Percentiles rank a stretch among this genome's conserved stretches.
phyloP scores from a whole-genome alignment of 2,797 vertebrate species.

The Oreochromis grahami region DNA sequence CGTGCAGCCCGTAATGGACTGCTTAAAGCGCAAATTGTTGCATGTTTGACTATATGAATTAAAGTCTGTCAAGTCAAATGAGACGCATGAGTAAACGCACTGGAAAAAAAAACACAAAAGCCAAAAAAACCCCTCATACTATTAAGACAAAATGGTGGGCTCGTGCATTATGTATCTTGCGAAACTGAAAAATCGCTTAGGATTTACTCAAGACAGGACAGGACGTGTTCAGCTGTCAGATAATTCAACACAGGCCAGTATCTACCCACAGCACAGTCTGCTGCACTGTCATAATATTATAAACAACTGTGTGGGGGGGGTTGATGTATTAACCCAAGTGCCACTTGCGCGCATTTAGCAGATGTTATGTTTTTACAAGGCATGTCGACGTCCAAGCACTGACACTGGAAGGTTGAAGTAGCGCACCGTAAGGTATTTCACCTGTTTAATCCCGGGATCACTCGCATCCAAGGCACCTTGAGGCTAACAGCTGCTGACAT shows the following conservation, averaged over 20 bases:
- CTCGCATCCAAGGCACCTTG: constrained; percentile 36
- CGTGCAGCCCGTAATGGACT: neutral
- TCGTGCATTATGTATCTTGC: constrained; percentile 16
- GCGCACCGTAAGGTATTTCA: neutral
- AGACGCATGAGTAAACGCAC: neutral
- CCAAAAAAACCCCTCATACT: neutral
- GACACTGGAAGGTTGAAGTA: neutral
- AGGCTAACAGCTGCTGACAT: constrained; percentile 62
- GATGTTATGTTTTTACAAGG: neutral
- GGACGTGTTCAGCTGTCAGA: neutral
- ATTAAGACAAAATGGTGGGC: constrained; percentile 51
- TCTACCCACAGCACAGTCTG: constrained; percentile 6
- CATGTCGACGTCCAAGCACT: neutral
- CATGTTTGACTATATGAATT: neutral
- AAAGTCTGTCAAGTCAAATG: neutral
- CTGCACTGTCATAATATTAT: neutral
- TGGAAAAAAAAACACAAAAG: neutral
- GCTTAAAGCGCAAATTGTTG: neutral
- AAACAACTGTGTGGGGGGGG: neutral
- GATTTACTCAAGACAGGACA: neutral
- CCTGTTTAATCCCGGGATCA: constrained; percentile 53
- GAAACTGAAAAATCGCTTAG: neutral
- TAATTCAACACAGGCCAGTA: constrained; percentile 2
- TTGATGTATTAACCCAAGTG: neutral
- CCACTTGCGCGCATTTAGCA: neutral